phyloP scores from a whole-genome alignment of 2,888 invertebrate species.

The Athalia cordata region DNA sequence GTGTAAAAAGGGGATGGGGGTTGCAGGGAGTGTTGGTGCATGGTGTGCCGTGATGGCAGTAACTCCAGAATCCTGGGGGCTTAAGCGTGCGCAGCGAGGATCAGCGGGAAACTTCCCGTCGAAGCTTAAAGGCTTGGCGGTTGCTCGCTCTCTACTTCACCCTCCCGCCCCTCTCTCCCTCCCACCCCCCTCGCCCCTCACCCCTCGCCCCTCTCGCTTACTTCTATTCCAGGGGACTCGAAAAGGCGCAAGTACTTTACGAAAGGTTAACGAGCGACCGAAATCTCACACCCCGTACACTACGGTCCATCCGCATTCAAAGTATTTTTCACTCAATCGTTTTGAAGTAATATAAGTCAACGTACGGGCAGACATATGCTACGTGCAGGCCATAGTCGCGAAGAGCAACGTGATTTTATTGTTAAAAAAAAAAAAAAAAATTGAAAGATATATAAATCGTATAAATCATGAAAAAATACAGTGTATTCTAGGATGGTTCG shows the following conservation, averaged over 20 bases:
- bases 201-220: background rate
- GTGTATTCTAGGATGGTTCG: too few relatives aligned
- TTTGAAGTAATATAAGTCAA: background rate
- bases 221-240: background rate
- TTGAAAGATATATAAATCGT: too few relatives aligned
- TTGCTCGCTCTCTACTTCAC: constrained; percentile 52
- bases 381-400: background rate
- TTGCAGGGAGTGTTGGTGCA: constrained; percentile 62
- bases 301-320: background rate
- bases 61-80: constrained; percentile 72
- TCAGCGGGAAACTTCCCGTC: constrained; percentile 73
- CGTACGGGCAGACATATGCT: background rate
- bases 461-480: too few relatives aligned
- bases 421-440: too few relatives aligned
- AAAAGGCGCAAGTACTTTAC: background rate
- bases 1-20: background rate
- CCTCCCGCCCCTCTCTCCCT: constrained; percentile 44
- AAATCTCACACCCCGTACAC: background rate
- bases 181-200: constrained; percentile 43
- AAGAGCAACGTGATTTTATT: too few relatives aligned
- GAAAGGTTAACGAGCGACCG: constrained; percentile 15
- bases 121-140: constrained; percentile 73
- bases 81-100: constrained; percentile 69
- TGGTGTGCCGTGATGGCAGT: constrained; percentile 71
- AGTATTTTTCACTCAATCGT: background rate